phyloP scores from a whole-genome alignment of 2,888 invertebrate genomes.

The Eupithecia centaureata region DNA sequence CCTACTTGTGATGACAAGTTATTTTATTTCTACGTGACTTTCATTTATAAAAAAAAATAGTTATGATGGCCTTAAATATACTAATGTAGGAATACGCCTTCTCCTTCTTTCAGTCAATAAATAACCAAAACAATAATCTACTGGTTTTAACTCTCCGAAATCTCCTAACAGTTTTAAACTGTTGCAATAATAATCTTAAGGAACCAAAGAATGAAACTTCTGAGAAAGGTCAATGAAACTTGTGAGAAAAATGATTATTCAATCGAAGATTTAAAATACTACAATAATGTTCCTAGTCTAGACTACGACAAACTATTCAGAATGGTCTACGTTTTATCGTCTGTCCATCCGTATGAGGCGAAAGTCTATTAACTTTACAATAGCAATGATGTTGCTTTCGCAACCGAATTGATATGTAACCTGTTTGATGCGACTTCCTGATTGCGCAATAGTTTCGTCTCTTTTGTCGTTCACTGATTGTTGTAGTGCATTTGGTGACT shows the following conservation, averaged over 20 bases:
- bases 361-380: slow-evolving; percentile 62
- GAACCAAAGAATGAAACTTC: not conserved
- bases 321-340: slow-evolving; percentile 51
- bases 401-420: slow-evolving; percentile 36
- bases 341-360: slow-evolving; percentile 50
- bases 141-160: no score
- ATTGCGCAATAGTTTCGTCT: slow-evolving; percentile 18
- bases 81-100: not conserved
- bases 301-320: slow-evolving; percentile 24
- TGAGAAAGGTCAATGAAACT: not conserved
- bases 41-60: not conserved
- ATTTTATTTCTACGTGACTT: not conserved
- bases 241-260: not conserved
- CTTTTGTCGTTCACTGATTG: not conserved
- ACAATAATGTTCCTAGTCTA: not conserved
- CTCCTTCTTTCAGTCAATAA: not conserved
- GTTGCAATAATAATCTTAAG: not conserved
- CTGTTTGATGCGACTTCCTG: slow-evolving; percentile 22
- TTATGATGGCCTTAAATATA: not conserved
- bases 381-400: slow-evolving; percentile 51
- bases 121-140: not conserved
- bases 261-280: not conserved
- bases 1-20: not conserved
- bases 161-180: no score
- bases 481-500: not conserved